These are phyloP conservation scores for Acutogordius australiensis DNA, from an alignment of 2,888 invertebrate species.

Conservation along the genomic window DNA sequence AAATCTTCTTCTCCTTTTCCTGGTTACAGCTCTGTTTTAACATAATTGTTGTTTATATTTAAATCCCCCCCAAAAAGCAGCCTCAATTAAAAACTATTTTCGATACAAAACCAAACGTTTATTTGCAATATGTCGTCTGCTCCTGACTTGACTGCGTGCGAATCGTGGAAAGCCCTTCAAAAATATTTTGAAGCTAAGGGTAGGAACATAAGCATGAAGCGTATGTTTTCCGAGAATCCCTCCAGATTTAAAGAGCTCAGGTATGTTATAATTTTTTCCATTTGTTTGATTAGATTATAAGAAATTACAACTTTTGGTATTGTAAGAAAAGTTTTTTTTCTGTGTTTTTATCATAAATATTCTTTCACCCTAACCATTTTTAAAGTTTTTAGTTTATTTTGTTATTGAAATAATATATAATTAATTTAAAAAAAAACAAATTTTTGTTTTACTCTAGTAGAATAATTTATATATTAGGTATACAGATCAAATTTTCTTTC, in stretches of 20 bases:
- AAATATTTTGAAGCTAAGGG: constrained; percentile 41
- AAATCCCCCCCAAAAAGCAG: too few relatives aligned
- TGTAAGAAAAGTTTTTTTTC: too few relatives aligned
- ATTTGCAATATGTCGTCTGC: too few relatives aligned
- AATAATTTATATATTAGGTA: too few relatives aligned
- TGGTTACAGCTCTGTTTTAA: too few relatives aligned
- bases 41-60: too few relatives aligned
- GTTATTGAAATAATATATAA: background rate
- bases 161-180: constrained; percentile 33
- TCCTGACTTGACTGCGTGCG: background rate
- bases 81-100: too few relatives aligned
- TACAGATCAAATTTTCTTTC: too few relatives aligned
- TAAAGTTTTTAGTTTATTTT: background rate
- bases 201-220: constrained; percentile 43
- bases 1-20: too few relatives aligned
- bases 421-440: constrained; percentile 12
- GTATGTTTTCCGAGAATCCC: constrained; percentile 49
- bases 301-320: background rate
- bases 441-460: too few relatives aligned
- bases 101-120: too few relatives aligned
- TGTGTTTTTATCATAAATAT: too few relatives aligned
- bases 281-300: constrained; percentile 8
- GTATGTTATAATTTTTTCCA: constrained; percentile 27
- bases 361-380: background rate
- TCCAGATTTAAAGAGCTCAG: constrained; percentile 59